Evolutionary conservation across 2,113 vertebrate genomes (phyloP), one percentile per base, ranked within the genome.

Genomic region (Anoura caudifer): DNA sequence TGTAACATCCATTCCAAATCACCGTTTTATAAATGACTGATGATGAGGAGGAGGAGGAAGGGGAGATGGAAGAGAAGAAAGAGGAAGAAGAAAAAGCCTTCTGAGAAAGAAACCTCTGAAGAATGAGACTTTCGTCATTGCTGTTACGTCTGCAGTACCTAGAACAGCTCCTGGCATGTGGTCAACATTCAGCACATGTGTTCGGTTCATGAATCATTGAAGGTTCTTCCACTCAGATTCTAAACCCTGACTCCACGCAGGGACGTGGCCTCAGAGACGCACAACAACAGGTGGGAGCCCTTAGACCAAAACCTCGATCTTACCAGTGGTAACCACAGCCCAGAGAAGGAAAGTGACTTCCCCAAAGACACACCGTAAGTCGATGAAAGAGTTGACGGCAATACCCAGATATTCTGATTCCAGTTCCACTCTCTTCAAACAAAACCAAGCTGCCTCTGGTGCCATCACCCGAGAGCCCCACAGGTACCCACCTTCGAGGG

Each of bases 401-500:
- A 5, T 2, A 22, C 22, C 38, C 79, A 59, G 15, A 52, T 13
- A 12, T 38, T 20, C 38, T 22, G 6, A 33, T 4, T 31, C 69
- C n/a, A 65, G 13, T 13, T 41, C 43, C 14, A 31, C 0, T 76
- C n/a, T 38, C 38, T 56, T 70, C 85, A 14, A 16, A 43, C 4
- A 38, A 45, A 50, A 28, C 22, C 6, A 26, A 16, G 16, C 45
- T 84, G 28, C 54, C 54, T 56, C 45, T 36, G 56, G 11, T 6
- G 50, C 41, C 4, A 33, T 31, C 82, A 65, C 41, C 52, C 15
- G 31, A 50, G 33, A 67, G 81, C 59, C 9, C 1, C 87, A 41
- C 20, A 24, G 22, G 7, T 17, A 24, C 4, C 31, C n/a, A 28
- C 2, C n/a, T 3, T 24, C 0, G 0, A 56, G 33, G 16, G 31